A percentile compares a stretch with the other conserved stretches of the same genome.
phyloP scores from a whole-genome alignment of 64 coral and sea anemone species.

The Actinia equina region DNA sequence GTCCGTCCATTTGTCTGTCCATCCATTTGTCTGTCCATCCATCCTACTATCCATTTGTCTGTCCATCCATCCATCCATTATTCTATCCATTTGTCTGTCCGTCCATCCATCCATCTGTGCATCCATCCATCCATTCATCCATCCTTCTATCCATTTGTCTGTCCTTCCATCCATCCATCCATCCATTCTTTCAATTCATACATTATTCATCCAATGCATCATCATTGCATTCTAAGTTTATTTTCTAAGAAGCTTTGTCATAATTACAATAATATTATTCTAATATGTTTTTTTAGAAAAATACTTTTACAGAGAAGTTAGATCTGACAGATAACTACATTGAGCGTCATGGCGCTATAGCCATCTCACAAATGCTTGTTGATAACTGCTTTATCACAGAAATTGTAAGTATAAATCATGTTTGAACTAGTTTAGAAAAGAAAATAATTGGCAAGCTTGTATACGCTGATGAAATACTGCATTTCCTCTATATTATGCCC shows the following conservation, averaged over 20 bases:
- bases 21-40: too few relatives aligned
- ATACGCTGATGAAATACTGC: too few relatives aligned
- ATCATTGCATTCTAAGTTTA: background rate
- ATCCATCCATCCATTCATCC: too few relatives aligned
- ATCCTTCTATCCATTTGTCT: too few relatives aligned
- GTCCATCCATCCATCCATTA: too few relatives aligned
- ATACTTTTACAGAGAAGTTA: constrained; percentile 84
- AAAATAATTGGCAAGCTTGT: background rate
- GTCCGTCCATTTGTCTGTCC: too few relatives aligned
- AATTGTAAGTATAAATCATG: constrained; percentile 55
- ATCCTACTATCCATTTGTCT: too few relatives aligned
- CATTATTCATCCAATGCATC: too few relatives aligned
- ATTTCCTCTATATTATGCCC: too few relatives aligned
- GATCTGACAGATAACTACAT: constrained; percentile 93
- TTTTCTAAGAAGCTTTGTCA: background rate
- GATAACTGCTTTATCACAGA: constrained; percentile 96
- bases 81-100: too few relatives aligned
- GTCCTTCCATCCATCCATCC: too few relatives aligned
- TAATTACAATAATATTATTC: background rate
- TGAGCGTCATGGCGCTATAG: constrained; percentile 43
- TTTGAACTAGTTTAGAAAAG: background rate
- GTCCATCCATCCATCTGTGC: too few relatives aligned
- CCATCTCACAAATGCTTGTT: constrained; percentile 62
- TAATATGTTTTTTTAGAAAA: constrained; percentile 52
- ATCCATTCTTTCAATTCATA: background rate